A percentile compares a stretch with the other conserved stretches of the same genome.
Evolutionary conservation across 2,888 invertebrate genomes (phyloP).

Genomic region (Chrysotoxum bicinctum): DNA sequence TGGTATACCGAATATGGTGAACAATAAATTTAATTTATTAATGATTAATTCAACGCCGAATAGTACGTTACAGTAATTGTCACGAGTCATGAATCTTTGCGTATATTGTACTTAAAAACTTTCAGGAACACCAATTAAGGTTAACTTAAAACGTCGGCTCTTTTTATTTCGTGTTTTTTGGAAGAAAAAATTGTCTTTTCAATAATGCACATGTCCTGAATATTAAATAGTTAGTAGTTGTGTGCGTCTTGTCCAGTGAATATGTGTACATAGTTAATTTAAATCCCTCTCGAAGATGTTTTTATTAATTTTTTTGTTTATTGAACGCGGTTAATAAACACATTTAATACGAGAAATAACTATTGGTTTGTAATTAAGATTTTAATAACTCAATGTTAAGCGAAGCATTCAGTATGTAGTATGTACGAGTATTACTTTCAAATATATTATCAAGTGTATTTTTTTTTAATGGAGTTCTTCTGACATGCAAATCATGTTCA

Average conservation of each 20-base stretch:
- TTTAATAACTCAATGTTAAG: constrained; percentile 14
- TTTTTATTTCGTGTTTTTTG: background rate
- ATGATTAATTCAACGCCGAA: constrained; percentile 54
- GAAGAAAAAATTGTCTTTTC: background rate
- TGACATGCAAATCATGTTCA: constrained; percentile 47
- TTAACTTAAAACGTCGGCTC: background rate
- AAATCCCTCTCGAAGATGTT: background rate
- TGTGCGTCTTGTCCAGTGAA: background rate
- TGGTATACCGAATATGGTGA: background rate
- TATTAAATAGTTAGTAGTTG: background rate
- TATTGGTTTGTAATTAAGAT: constrained; percentile 1
- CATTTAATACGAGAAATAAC: background rate
- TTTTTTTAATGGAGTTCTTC: constrained; percentile 5
- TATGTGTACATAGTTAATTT: background rate
- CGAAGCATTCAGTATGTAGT: constrained; percentile 5
- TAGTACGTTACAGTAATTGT: constrained; percentile 27
- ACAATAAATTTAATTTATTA: constrained; percentile 12
- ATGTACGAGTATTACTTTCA: too few relatives aligned
- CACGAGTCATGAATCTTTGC: constrained; percentile 51
- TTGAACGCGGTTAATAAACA: background rate
- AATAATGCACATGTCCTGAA: background rate
- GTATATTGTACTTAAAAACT: background rate
- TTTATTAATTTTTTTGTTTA: background rate
- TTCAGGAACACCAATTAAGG: constrained; percentile 38
- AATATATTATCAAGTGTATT: too few relatives aligned